phyloP scores from a whole-genome alignment of 2,797 vertebrate genomes.

The Chrysocyon brachyurus region DNA sequence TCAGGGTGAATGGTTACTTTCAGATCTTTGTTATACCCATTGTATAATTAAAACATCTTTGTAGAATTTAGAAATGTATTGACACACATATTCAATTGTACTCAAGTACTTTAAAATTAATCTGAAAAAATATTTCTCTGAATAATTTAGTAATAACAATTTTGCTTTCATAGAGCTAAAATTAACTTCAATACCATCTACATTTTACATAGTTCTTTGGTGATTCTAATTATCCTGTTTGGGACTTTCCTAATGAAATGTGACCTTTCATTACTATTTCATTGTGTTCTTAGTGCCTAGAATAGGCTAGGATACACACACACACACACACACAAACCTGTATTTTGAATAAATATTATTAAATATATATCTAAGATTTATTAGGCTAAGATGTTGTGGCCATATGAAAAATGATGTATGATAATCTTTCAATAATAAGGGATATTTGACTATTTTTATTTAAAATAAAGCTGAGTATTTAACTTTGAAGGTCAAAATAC shows the following conservation, averaged over 20 bases:
- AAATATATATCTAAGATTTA: neutral
- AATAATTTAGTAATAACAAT: neutral
- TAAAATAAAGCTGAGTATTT: neutral
- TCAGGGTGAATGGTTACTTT: conserved; percentile 55
- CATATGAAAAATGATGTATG: neutral
- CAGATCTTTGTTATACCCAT: conserved; percentile 2
- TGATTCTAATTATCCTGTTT: neutral
- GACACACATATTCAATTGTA: neutral
- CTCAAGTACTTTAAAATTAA: conserved; percentile 66
- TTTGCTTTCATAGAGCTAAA: neutral
- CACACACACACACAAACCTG: too few relatives aligned
- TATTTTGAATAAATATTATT: neutral
- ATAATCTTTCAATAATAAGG: neutral
- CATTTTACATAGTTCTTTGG: neutral
- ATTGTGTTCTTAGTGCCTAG: neutral
- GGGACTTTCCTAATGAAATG: neutral
- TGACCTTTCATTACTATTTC: neutral
- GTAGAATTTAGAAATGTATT: conserved; percentile 63
- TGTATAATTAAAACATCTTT: conserved; percentile 74
- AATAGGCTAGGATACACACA: neutral
- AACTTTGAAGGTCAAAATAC: neutral
- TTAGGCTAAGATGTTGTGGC: neutral
- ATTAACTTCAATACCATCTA: neutral
- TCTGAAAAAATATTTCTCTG: conserved; percentile 42
- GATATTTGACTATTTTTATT: neutral